Percentiles rank a stretch among this genome's conserved stretches.
These are phyloP conservation scores for Tetranychus truncatus DNA, from an alignment of 2,888 invertebrate genomes.

Conservation along the genomic window DNA sequence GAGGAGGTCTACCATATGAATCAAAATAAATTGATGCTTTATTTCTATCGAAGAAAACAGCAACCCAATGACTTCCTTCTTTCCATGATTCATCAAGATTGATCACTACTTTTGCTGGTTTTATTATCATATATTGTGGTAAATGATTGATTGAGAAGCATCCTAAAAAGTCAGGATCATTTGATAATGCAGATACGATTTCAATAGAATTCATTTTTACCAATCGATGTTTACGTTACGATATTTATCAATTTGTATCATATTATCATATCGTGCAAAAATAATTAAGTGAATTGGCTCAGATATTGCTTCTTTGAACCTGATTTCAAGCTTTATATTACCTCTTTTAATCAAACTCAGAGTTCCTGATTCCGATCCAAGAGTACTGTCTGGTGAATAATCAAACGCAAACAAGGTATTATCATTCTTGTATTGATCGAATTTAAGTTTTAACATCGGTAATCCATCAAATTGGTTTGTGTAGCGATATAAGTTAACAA, in stretches of 20 bases:
- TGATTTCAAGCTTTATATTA: background rate
- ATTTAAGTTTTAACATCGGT: background rate
- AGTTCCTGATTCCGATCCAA: background rate
- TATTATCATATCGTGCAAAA: background rate
- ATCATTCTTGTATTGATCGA: background rate
- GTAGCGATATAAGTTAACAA: background rate
- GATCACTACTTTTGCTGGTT: background rate
- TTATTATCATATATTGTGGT: background rate
- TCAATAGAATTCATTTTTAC: background rate
- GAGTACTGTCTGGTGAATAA: background rate
- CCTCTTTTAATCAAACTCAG: background rate
- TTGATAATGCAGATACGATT: too few species aligned
- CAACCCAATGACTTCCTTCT: background rate
- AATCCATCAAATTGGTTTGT: background rate
- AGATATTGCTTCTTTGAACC: background rate
- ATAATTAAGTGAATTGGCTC: background rate
- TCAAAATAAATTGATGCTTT: background rate
- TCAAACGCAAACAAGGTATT: background rate
- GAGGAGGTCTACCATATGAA: background rate
- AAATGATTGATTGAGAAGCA: background rate
- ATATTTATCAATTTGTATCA: too few species aligned
- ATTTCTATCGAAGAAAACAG: background rate
- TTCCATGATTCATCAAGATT: background rate
- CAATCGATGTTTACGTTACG: background rate
- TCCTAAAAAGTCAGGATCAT: too few species aligned